phyloP scores from a whole-genome alignment of 2,113 vertebrate genomes.

The Hassar affinis region DNA sequence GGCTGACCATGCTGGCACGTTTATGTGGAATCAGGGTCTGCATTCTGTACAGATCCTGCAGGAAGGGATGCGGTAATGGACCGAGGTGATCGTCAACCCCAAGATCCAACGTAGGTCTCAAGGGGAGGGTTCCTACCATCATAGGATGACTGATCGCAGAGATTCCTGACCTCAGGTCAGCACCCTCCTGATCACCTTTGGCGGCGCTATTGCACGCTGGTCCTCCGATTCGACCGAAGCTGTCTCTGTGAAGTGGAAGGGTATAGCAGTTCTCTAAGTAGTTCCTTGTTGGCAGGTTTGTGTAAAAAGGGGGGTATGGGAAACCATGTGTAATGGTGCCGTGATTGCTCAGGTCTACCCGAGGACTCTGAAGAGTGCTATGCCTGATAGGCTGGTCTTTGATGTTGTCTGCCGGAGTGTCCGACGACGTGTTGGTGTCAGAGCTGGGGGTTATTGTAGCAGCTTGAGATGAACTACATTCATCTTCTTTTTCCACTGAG shows the following conservation, averaged over 20 bases:
- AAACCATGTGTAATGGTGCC: conserved; percentile 38
- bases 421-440: conserved; percentile 16
- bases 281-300: conserved; percentile 68
- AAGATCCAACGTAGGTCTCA: conserved; percentile 73
- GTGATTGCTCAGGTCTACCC: conserved; percentile 36
- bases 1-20: conserved; percentile 88
- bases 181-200: conserved; percentile 58
- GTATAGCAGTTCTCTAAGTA: conserved; percentile 73
- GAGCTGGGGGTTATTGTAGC: conserved; percentile 2
- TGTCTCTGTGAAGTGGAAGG: conserved; percentile 72
- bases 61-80: conserved; percentile 80
- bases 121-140: conserved; percentile 68
- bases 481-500: conserved; percentile 25
- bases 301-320: conserved; percentile 53
- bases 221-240: conserved; percentile 59
- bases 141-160: conserved; percentile 61
- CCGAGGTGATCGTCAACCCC: conserved; percentile 77
- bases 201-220: conserved; percentile 59
- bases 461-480: neutral
- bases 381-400: conserved; percentile 26
- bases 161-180: conserved; percentile 62
- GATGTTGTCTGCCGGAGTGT: conserved; percentile 6
- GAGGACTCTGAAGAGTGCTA: conserved; percentile 30
- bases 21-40: conserved; percentile 88
- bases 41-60: conserved; percentile 80